Conservation (phyloP, 2,113 vertebrate species). For the Ifrita kowaldi region DNA sequence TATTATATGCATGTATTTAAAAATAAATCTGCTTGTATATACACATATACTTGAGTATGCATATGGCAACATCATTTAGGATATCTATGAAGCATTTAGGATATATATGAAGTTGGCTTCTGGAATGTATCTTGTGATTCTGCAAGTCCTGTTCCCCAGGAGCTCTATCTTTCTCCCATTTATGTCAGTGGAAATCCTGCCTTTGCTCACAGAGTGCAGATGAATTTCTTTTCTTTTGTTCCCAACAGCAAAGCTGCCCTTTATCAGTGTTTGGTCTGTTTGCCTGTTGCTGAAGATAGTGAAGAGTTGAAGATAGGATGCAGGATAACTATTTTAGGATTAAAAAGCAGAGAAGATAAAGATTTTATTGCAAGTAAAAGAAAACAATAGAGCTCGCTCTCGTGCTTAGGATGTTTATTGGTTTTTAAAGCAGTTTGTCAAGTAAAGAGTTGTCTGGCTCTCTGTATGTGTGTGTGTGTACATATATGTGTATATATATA, state of each 20-base stretch:
- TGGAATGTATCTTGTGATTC: background rate
- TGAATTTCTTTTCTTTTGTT: background rate
- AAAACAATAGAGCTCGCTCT: background rate
- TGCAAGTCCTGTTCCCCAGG: background rate
- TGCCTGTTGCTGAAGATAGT: background rate
- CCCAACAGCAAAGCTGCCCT: background rate
- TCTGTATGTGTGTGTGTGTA: accelerated
- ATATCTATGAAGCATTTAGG: background rate
- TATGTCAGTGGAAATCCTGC: background rate
- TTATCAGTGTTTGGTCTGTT: background rate
- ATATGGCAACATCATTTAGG: background rate
- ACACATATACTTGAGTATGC: accelerated
- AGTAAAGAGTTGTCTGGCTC: background rate
- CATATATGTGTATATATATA: background rate
- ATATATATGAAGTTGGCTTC: background rate
- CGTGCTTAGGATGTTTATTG: background rate
- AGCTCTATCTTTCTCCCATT: background rate
- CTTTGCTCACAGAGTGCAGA: background rate
- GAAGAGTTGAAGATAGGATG: background rate
- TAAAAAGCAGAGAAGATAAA: background rate
- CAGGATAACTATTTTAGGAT: background rate
- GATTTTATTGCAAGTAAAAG: background rate
- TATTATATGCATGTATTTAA: background rate
- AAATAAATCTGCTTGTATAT: background rate
- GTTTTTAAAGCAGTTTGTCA: background rate